A percentile compares a stretch with the other conserved stretches of the same genome.
phyloP scores from a whole-genome alignment of 2,888 invertebrate genomes.

The Chrysotoxum bicinctum region DNA sequence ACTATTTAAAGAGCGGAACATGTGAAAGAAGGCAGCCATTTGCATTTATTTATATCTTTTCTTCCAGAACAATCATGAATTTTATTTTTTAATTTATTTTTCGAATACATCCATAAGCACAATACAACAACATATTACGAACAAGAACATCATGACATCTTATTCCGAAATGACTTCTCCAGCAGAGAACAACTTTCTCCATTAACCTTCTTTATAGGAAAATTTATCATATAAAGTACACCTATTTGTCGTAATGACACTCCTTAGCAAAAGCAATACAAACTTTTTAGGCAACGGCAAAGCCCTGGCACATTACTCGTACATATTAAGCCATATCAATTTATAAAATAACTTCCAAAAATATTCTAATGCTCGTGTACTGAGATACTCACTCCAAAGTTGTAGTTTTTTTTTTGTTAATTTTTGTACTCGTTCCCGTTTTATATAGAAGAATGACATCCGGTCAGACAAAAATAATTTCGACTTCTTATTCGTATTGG shows the following conservation, averaged over 20 bases:
- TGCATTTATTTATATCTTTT: too few species aligned
- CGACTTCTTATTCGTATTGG: not conserved
- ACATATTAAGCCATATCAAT: slow-evolving; percentile 28
- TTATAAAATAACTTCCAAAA: slow-evolving; percentile 13
- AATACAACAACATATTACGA: not conserved
- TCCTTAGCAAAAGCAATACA: slow-evolving; percentile 28
- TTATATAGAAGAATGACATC: not conserved
- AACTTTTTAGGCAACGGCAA: not conserved
- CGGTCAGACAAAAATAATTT: not conserved
- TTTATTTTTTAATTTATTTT: not conserved
- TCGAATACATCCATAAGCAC: not conserved
- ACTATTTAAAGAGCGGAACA: too few species aligned
- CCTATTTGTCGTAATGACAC: slow-evolving; percentile 28
- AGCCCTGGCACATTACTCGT: not conserved
- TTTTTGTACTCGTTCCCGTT: not conserved
- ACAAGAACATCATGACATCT: not conserved
- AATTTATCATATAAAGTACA: slow-evolving; percentile 28
- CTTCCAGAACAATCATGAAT: too few species aligned
- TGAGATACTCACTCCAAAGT: not conserved
- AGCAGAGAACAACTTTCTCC: slow-evolving; percentile 5
- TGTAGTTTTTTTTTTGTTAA: not conserved
- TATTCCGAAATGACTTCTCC: not conserved
- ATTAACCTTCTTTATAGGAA: slow-evolving; percentile 26
- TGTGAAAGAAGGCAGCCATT: too few species aligned
- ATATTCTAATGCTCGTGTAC: not conserved